These are phyloP conservation scores for Allolobophora icterica DNA, from an alignment of 2,888 invertebrate genomes.

Conservation along the genomic window DNA sequence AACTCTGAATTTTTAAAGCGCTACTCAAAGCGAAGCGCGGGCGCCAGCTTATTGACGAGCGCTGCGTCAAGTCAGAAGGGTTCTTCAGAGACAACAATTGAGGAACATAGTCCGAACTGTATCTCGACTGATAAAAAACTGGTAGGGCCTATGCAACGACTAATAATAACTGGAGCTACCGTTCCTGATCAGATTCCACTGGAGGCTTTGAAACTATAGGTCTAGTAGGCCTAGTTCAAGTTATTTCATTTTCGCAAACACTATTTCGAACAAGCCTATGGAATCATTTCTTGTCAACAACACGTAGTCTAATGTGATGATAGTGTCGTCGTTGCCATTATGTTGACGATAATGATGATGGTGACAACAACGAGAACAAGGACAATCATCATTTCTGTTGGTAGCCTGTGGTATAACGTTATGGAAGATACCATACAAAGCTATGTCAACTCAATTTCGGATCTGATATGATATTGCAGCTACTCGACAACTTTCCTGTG, in stretches of 20 bases:
- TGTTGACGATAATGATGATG: neutral
- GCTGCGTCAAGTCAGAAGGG: too few relatives aligned
- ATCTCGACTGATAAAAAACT: too few relatives aligned
- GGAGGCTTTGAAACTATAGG: neutral
- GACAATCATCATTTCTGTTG: neutral
- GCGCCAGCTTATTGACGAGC: too few relatives aligned
- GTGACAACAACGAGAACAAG: neutral
- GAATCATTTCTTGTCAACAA: neutral
- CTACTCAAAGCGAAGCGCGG: too few relatives aligned
- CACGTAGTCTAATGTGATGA: neutral
- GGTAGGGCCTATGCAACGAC: too few relatives aligned
- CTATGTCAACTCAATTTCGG: neutral
- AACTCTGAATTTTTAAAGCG: too few relatives aligned
- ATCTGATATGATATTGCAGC: neutral
- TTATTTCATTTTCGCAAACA: neutral
- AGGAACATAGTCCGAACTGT: too few relatives aligned
- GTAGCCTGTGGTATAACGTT: neutral
- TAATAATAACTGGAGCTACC: too few relatives aligned
- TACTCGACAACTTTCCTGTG: neutral
- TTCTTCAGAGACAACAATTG: too few relatives aligned
- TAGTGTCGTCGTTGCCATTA: neutral
- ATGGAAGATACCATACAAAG: neutral
- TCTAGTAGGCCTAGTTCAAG: neutral
- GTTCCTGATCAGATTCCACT: neutral
- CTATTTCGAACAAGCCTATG: neutral